Percentiles rank a stretch among this genome's conserved stretches.
Evolutionary conservation across 2,888 invertebrate species (phyloP).

Genomic region (Caenorhabditis auriculariae): DNA sequence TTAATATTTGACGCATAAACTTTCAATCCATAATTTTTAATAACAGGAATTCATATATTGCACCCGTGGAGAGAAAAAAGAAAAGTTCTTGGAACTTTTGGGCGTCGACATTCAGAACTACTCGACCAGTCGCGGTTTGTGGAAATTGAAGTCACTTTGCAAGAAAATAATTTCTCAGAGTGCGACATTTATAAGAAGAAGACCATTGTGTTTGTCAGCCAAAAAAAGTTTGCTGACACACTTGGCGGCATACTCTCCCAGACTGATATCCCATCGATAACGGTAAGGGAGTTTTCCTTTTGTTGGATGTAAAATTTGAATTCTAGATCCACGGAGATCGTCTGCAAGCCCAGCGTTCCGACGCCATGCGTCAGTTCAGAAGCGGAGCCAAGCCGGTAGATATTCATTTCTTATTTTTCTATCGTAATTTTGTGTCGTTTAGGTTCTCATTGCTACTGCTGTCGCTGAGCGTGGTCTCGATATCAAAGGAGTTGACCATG

Average conservation of each 20-base stretch:
- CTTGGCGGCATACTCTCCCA: slow-evolving; percentile 81
- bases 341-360: slow-evolving; percentile 72
- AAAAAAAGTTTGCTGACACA: slow-evolving; percentile 86
- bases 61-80: slow-evolving; percentile 74
- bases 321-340: slow-evolving; percentile 72
- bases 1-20: no score
- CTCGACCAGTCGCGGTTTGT: slow-evolving; percentile 15
- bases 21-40: no score
- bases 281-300: slow-evolving; percentile 50
- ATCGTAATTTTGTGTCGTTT: neutral
- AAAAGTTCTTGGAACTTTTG: slow-evolving; percentile 75
- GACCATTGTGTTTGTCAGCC: slow-evolving; percentile 83
- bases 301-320: neutral
- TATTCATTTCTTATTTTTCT: neutral
- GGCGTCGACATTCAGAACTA: slow-evolving; percentile 56
- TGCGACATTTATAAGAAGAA: slow-evolving; percentile 41
- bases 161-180: slow-evolving; percentile 12
- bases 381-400: slow-evolving; percentile 29
- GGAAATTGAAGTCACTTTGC: neutral
- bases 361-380: slow-evolving; percentile 76
- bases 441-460: slow-evolving; percentile 81
- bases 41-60: slow-evolving; percentile 58
- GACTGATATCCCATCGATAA: slow-evolving; percentile 74
- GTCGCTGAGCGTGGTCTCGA: slow-evolving; percentile 82
- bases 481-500: slow-evolving; percentile 65